These are phyloP conservation scores for Kuschelorhynchus macadamiae DNA, from an alignment of 2,888 invertebrate species.

Conservation along the genomic window DNA sequence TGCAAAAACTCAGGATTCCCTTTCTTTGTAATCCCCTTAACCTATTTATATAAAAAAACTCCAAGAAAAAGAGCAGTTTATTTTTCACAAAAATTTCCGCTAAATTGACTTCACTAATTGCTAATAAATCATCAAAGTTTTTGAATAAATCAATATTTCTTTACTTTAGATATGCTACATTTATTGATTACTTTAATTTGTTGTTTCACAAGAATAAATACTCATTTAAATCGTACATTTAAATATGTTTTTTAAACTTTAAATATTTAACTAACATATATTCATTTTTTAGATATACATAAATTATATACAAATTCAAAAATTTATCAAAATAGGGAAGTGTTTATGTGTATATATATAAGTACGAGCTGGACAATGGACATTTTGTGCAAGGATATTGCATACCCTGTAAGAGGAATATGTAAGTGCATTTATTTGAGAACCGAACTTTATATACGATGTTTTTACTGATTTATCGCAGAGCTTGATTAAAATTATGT, in stretches of 20 bases:
- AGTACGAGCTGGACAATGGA: slow-evolving; percentile 9
- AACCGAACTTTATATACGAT: too few relatives aligned
- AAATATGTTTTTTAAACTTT: slow-evolving; percentile 3
- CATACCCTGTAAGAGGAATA: slow-evolving; percentile 25
- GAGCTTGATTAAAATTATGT: too few relatives aligned
- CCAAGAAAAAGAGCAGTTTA: too few relatives aligned
- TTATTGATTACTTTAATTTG: slow-evolving; percentile 9
- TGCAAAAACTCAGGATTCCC: too few relatives aligned
- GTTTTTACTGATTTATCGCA: too few relatives aligned
- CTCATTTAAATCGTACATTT: slow-evolving; percentile 1
- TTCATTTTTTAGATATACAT: slow-evolving; percentile 9
- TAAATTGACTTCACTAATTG: too few relatives aligned
- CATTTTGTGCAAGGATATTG: slow-evolving; percentile 25
- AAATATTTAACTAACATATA: slow-evolving; percentile 14
- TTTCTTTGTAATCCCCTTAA: too few relatives aligned
- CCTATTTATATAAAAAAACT: too few relatives aligned
- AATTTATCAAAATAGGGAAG: slow-evolving; percentile 36
- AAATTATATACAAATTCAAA: slow-evolving; percentile 32
- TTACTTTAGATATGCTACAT: slow-evolving; percentile 6
- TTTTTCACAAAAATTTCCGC: too few relatives aligned
- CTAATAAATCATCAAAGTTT: too few relatives aligned
- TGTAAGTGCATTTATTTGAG: too few relatives aligned
- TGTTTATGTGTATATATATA: slow-evolving; percentile 6
- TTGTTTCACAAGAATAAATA: slow-evolving; percentile 6
- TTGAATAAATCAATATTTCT: background rate